Evolutionary conservation across 2,888 invertebrate species (phyloP).

Genomic region (Amphimallon solstitiale): DNA sequence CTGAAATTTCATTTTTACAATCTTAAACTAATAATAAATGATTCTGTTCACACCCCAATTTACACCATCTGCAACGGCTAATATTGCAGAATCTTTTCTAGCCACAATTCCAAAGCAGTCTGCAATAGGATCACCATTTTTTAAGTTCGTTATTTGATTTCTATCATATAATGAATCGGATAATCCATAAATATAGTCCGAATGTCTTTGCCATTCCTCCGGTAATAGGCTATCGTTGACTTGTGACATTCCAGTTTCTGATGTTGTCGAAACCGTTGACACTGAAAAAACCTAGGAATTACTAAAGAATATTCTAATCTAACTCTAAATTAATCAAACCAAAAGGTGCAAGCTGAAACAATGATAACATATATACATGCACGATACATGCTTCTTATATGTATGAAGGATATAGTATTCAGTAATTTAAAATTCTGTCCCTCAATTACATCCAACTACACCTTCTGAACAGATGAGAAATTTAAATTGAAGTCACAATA

Average conservation of each 20-base stretch:
- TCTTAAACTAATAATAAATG: too few species aligned
- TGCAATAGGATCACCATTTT: slow-evolving; percentile 84
- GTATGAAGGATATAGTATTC: too few species aligned
- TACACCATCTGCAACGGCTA: slow-evolving; percentile 89
- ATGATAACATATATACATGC: not conserved
- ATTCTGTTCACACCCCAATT: slow-evolving; percentile 88
- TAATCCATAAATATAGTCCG: slow-evolving; percentile 72
- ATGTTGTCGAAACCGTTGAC: slow-evolving; percentile 12
- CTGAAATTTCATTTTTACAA: slow-evolving; percentile 58
- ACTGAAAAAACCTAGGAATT: slow-evolving; percentile 20
- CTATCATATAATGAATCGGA: slow-evolving; percentile 85
- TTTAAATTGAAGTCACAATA: too few species aligned
- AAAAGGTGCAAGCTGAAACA: not conserved
- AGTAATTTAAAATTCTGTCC: too few species aligned
- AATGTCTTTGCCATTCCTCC: slow-evolving; percentile 68
- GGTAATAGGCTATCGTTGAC: slow-evolving; percentile 54
- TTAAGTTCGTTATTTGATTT: slow-evolving; percentile 78
- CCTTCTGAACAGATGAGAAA: too few species aligned
- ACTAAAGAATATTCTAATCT: not conserved
- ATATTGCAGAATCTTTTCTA: slow-evolving; percentile 76
- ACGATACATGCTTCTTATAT: too few species aligned
- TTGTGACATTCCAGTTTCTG: slow-evolving; percentile 6
- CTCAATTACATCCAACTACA: too few species aligned
- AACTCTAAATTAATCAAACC: not conserved
- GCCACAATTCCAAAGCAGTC: slow-evolving; percentile 85